Evolutionary conservation across 2,113 vertebrate genomes (phyloP).

Genomic region (Coptodon bakossiorum): DNA sequence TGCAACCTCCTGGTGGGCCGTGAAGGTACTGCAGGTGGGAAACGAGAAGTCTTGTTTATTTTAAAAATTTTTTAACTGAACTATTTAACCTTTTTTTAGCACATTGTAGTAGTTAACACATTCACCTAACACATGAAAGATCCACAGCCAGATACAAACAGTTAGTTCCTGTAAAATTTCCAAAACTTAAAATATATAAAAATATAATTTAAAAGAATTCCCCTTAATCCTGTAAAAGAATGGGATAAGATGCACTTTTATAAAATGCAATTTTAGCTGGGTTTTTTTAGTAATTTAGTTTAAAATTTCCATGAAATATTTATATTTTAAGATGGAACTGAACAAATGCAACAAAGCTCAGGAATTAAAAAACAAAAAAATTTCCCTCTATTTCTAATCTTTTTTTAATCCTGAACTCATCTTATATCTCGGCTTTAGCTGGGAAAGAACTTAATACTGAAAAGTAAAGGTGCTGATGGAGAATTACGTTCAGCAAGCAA

Average conservation of each 20-base stretch:
- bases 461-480: background rate
- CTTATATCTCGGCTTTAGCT: background rate
- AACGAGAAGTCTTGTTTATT: background rate
- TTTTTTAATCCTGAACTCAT: background rate
- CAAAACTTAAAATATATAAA: background rate
- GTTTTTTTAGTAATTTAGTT: background rate
- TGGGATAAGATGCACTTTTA: rapidly evolving
- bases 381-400: background rate
- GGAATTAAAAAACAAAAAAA: background rate
- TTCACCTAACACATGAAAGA: background rate
- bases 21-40: background rate
- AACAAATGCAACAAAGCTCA: background rate
- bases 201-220: background rate
- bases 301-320: background rate
- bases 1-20: background rate
- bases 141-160: background rate
- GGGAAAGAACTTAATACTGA: background rate
- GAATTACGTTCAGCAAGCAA: background rate
- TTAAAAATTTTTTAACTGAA: rapidly evolving
- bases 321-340: background rate
- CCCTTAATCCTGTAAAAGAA: background rate
- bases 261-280: background rate
- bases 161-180: background rate
- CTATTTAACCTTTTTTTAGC: background rate
- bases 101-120: rapidly evolving